Evolutionary conservation across 2,888 invertebrate genomes (phyloP).

Genomic region (Azorinus chamasolen): DNA sequence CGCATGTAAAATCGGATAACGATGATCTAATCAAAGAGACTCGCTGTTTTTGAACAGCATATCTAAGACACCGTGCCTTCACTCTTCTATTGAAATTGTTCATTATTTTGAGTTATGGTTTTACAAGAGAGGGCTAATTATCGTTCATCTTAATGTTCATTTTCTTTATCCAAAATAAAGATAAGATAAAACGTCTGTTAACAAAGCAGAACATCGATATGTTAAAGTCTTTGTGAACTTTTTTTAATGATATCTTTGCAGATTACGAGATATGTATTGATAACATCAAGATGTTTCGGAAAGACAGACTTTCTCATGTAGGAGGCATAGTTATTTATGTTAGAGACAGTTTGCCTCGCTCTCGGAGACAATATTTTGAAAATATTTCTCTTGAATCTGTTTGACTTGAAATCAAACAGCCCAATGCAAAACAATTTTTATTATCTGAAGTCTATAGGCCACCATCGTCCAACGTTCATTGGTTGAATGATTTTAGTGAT

Average conservation of each 20-base stretch:
- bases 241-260: background rate
- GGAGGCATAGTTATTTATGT: constrained; percentile 12
- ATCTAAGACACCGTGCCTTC: too few species aligned
- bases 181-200: constrained; percentile 11
- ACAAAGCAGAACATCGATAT: constrained; percentile 2
- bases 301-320: constrained; percentile 10
- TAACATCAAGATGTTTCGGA: constrained; percentile 1
- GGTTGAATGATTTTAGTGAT: background rate
- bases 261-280: background rate
- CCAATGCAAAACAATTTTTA: constrained; percentile 4
- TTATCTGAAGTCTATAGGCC: constrained; percentile 9
- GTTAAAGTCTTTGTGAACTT: constrained; percentile 2
- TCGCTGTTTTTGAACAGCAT: too few species aligned
- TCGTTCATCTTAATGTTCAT: constrained; percentile 15
- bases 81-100: too few species aligned
- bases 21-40: too few species aligned
- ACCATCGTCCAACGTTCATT: constrained; percentile 1
- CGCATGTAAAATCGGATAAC: too few species aligned
- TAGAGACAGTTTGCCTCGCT: background rate
- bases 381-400: background rate
- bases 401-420: constrained; percentile 17
- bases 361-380: constrained; percentile 1
- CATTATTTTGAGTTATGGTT: too few species aligned
- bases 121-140: background rate
- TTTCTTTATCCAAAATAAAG: constrained; percentile 9